phyloP scores from a whole-genome alignment of 2,888 invertebrate genomes.

The Clusia tigrina region DNA sequence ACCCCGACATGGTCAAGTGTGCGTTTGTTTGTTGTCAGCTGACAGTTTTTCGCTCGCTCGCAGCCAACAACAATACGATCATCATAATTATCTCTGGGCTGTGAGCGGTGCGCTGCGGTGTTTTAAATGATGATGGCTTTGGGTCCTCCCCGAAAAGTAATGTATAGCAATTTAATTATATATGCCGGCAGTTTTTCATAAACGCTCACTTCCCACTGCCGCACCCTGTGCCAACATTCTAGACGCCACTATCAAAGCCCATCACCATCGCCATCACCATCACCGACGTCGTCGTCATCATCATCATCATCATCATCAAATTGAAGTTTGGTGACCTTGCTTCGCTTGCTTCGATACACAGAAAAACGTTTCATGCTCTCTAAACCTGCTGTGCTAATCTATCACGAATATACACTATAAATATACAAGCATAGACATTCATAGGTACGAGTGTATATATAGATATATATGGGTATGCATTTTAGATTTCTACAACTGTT shows the following conservation, averaged over 20 bases:
- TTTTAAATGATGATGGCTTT: no score
- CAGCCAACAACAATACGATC: neutral
- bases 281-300: no score
- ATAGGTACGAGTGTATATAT: no score
- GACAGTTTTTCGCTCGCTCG: neutral
- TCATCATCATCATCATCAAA: conserved; percentile 25
- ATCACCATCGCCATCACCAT: no score
- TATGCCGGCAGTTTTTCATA: no score
- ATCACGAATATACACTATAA: neutral
- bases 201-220: no score
- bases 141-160: no score
- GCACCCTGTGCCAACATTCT: no score
- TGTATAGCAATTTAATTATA: no score
- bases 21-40: neutral
- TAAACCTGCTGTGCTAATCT: neutral
- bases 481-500: neutral
- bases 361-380: neutral
- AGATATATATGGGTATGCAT: no score
- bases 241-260: neutral
- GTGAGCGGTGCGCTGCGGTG: no score
- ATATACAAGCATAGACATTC: neutral
- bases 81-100: no score
- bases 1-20: neutral
- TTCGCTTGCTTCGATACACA: neutral
- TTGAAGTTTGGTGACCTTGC: conserved; percentile 29